Percentiles rank a stretch among this genome's conserved stretches.
These are phyloP conservation scores for Hirudo medicinalis DNA, from an alignment of 1,140 invertebrate species.

Conservation along the genomic window DNA sequence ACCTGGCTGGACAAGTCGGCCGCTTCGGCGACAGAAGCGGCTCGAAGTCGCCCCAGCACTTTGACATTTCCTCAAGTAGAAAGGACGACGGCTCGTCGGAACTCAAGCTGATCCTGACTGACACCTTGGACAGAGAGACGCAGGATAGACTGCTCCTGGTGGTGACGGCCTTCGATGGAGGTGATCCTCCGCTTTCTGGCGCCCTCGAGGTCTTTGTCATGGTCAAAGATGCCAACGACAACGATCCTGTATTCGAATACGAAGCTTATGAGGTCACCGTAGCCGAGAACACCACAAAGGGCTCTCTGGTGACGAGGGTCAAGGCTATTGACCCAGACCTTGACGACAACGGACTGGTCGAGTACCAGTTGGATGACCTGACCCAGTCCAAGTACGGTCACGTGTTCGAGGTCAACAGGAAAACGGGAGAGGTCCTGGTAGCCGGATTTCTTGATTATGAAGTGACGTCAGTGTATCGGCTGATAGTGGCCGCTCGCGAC, in stretches of 20 bases:
- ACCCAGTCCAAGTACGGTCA: constrained; percentile 8
- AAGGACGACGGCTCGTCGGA: constrained; percentile 12
- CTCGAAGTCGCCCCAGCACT: neutral
- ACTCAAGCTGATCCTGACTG: constrained; percentile 37
- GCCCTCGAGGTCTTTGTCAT: constrained; percentile 6
- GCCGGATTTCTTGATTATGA: constrained; percentile 18
- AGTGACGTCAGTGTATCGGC: neutral
- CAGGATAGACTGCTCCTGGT: constrained; percentile 60
- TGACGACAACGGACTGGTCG: constrained; percentile 15
- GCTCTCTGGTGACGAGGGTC: constrained; percentile 54
- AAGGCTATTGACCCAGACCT: constrained; percentile 10
- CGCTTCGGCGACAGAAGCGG: constrained; percentile 54
- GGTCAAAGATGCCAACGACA: constrained; percentile 18
- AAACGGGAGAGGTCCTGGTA: constrained; percentile 13
- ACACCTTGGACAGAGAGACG: constrained; percentile 65
- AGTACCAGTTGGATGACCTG: constrained; percentile 11
- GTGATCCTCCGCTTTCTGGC: neutral
- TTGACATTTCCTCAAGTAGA: neutral
- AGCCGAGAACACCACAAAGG: constrained; percentile 3
- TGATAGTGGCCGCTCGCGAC: constrained; percentile 17
- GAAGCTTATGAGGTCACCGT: constrained; percentile 10
- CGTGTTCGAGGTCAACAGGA: constrained; percentile 15
- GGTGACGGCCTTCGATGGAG: constrained; percentile 45
- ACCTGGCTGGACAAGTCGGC: neutral
- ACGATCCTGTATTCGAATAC: constrained; percentile 14